A percentile compares a stretch with the other conserved stretches of the same genome.
phyloP scores from a whole-genome alignment of 2,113 vertebrate species.

The Pelecanoides urinatrix region DNA sequence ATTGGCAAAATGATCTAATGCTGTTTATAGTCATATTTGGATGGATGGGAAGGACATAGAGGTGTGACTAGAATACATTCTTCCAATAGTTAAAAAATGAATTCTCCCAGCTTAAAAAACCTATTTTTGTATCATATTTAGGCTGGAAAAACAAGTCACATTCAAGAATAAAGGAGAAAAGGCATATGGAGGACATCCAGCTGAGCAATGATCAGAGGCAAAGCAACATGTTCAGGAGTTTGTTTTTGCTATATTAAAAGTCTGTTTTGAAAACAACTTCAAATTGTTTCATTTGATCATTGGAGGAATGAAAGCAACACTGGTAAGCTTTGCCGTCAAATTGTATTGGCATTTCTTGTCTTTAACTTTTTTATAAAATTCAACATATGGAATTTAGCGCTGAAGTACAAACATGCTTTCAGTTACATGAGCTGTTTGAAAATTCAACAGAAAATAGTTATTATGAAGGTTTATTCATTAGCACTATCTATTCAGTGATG shows the following conservation, averaged over 20 bases:
- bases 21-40: neutral
- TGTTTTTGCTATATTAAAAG: neutral
- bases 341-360: neutral
- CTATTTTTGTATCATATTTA: neutral
- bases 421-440: neutral
- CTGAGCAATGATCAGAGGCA: neutral
- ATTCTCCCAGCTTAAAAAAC: neutral
- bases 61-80: neutral
- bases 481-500: neutral
- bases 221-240: neutral
- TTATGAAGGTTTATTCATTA: neutral
- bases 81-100: neutral
- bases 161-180: neutral
- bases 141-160: neutral
- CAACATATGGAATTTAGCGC: neutral
- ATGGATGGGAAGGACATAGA: neutral
- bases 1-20: neutral
- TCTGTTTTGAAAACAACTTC: slow-evolving; percentile 4
- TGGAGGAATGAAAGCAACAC: neutral
- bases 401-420: neutral
- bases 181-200: neutral
- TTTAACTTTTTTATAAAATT: neutral
- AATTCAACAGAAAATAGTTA: neutral
- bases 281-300: neutral
- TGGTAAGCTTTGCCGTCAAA: neutral